A percentile compares a stretch with the other conserved stretches of the same genome.
Evolutionary conservation across 23 tunicate genomes (phyloP).

Genomic region (Oikopleura vanhoeffeni): DNA sequence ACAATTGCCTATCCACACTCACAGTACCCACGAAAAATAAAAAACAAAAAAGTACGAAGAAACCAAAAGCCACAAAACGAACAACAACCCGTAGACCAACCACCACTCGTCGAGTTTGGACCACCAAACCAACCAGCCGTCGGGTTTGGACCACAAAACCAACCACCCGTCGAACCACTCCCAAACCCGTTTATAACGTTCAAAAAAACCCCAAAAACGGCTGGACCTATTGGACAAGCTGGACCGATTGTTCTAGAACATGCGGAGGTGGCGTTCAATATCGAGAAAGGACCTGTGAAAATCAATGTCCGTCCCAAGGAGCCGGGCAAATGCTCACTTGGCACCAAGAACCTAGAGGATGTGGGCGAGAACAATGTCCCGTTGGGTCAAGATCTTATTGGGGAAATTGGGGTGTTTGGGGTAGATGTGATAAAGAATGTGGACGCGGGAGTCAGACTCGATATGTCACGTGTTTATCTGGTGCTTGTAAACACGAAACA

Average conservation of each 20-base stretch:
- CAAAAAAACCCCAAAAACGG: background rate
- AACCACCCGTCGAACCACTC: background rate
- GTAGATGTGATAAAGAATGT: background rate
- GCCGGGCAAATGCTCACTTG: background rate
- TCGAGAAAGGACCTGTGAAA: background rate
- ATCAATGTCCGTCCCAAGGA: background rate
- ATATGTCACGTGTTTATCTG: background rate
- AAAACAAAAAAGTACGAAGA: too few species aligned
- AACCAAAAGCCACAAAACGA: too few species aligned
- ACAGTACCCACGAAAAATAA: too few species aligned
- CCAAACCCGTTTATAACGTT: too few species aligned
- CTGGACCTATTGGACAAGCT: background rate
- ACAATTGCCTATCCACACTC: too few species aligned
- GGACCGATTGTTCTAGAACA: background rate
- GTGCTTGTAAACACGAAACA: background rate
- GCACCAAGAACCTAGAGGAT: conserved; percentile 7
- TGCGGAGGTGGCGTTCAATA: conserved; percentile 9
- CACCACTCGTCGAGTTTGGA: background rate
- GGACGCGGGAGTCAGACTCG: background rate
- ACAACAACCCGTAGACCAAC: conserved; percentile 7
- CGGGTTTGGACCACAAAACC: background rate
- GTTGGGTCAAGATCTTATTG: background rate
- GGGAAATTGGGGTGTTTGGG: background rate
- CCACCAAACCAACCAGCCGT: too few species aligned
- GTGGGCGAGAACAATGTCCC: background rate